Evolutionary conservation across 2,113 vertebrate genomes (phyloP).

Genomic region (Nothocercus nigrocapillus): DNA sequence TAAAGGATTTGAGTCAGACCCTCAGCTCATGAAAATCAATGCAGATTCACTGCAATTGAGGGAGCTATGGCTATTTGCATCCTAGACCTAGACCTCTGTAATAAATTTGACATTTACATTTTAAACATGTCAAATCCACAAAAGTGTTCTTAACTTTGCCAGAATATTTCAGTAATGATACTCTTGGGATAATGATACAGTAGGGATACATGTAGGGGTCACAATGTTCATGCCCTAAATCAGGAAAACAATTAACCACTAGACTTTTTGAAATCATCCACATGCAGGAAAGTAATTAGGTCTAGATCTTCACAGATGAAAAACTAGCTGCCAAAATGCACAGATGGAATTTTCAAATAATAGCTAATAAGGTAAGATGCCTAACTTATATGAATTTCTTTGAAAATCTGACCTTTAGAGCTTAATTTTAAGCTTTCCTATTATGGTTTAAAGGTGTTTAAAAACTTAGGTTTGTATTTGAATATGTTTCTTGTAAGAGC

Average conservation of each 20-base stretch:
- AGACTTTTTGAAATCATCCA: conserved; percentile 18
- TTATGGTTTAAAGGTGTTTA: conserved; percentile 24
- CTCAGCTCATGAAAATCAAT: conserved; percentile 11
- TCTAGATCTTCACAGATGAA: conserved; percentile 35
- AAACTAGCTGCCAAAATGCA: conserved; percentile 47
- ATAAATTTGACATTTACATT: conserved; percentile 41
- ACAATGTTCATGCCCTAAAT: background rate
- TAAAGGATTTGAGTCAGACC: conserved; percentile 1
- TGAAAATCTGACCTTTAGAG: conserved; percentile 51
- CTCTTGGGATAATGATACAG: background rate
- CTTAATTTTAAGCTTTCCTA: conserved; percentile 48
- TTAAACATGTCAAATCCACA: conserved; percentile 40
- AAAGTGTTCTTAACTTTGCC: conserved; percentile 24
- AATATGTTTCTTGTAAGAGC: background rate
- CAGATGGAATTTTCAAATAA: conserved; percentile 52
- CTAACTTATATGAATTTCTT: conserved; percentile 11
- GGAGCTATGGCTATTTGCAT: background rate
- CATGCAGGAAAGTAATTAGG: conserved; percentile 46
- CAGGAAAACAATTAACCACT: conserved; percentile 60
- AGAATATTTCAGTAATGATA: conserved; percentile 11
- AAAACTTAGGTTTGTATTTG: background rate
- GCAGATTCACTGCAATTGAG: background rate
- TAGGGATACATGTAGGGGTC: background rate
- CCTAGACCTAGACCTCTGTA: background rate
- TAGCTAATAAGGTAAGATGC: conserved; percentile 42